Conservation (phyloP, 2,888 invertebrate species). For the Spodoptera picta region DNA sequence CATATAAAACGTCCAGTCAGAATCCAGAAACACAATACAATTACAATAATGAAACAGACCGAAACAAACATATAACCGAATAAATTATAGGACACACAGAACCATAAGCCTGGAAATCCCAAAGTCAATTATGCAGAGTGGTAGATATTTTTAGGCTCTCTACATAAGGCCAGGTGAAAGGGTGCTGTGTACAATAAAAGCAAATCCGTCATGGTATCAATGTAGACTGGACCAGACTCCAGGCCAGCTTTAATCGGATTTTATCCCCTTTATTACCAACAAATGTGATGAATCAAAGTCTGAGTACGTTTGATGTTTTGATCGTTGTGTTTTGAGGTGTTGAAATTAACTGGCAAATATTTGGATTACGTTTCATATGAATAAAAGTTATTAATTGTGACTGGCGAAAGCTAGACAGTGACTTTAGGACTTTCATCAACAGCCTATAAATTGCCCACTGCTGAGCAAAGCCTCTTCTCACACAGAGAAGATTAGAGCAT, state of each 20-base stretch:
- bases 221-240: constrained; percentile 40
- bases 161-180: constrained; percentile 52
- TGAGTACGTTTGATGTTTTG: constrained; percentile 7
- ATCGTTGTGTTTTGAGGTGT: no score
- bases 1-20: no score
- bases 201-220: constrained; percentile 46
- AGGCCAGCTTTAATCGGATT: constrained; percentile 67
- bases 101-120: constrained; percentile 36
- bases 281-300: constrained; percentile 53
- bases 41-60: not conserved
- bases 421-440: no score
- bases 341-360: no score
- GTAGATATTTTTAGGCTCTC: constrained; percentile 45
- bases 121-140: constrained; percentile 45
- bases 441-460: no score
- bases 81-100: constrained; percentile 19
- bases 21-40: no score
- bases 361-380: no score
- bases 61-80: constrained; percentile 1
- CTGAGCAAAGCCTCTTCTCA: no score
- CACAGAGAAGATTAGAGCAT: no score
- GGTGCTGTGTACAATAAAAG: constrained; percentile 50
- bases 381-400: no score
- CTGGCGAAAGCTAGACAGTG: no score
- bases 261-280: constrained; percentile 66